Base-by-base conservation (phyloP, 2,113 vertebrate genomes). In the Malurus cyaneus region DNA sequence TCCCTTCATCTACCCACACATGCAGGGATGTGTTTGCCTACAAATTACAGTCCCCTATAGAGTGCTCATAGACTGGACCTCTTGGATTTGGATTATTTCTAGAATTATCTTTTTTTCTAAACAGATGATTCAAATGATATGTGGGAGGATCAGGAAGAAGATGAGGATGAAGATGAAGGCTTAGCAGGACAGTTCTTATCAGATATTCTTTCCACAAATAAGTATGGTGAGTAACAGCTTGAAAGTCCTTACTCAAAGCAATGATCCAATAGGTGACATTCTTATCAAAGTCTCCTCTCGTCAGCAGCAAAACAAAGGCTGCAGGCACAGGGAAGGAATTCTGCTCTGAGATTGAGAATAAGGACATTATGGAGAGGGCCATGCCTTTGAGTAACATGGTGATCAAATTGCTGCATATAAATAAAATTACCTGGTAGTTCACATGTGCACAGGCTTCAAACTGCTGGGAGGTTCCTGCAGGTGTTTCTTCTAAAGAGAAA, bases 131-230 rank as follows among this genome's bases (percentile, higher is more conserved):
- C 98, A 17, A 99, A 97, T 42, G 98, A 99, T 85, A 99, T 99
- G 99, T 99, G 99, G 99, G 99, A 99, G 84, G 99, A 99, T 93
- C 97, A 98, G 57, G 98, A 98, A 32, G 98, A 99, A 10, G 99
- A 98, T 0, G 98, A 98, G 1, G 99, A 99, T 0, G 98, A 99
- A 13, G 99, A 99, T 34, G 99, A 99, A 96, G 98, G 98, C 23
- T 96, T 99, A 69, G 98, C 98, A 53, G 99, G 99, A 78, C 99
- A 99, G 79, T 98, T 99, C 82, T 97, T 99, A 50, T 99, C 99
- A 77, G 99, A 99, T 96, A 98, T 99, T 71, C 98, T 99, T 60
- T 98, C 98, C 67, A 99, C 99, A 41, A 99, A 99, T 94, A 99
- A 99, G 98, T 99, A 99, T 52, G 99, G 99, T 99, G 86, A 98